Evolutionary conservation across 2,888 invertebrate species (phyloP), one percentile per base, ranked within the genome.

Genomic region (Dione juno): DNA sequence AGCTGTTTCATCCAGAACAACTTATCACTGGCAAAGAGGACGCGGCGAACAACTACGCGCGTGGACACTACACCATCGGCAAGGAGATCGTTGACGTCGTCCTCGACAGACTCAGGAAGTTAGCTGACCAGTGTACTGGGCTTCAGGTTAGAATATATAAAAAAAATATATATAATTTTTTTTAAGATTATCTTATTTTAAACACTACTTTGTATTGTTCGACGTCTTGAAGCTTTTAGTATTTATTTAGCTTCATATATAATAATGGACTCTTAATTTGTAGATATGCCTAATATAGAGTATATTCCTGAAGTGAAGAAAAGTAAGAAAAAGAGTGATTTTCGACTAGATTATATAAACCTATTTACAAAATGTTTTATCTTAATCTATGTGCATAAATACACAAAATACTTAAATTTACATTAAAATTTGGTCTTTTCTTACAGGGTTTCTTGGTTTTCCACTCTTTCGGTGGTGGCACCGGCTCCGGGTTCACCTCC

Each of bases 51-150:
- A 98, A 98, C 93, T 98, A 98, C 79, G 98, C 98, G 0, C 94
- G 98, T 58, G 98, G 98, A n/a, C 98, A 98, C 92, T 98, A 98
- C 93, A 98, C 98, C 79, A 96, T 98, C 84, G 98, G 98, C 77
- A 96, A 96, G 81, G 97, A 98, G 87, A 96, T 98, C 79, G 97
- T 98, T 54, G 97, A 97, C 78, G 94, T 97, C 35, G 97, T 97
- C 11, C 94, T 97, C 77, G 97, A 97, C 87, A 94, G 97, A 70
- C 94, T 98, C 76, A 94, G 98, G 77, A 97, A 97, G 83, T 91
- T 97, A 76, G 96, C 96, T 13, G 98, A 98, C 88, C 97, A 97
- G 86, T 98, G 98, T 86, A 97, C 97, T 7, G 97, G 97, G 9
- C 95, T 95, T 1, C 96, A 96, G 92, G 96, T 96, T 69, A 70